phyloP scores from a whole-genome alignment of 2,113 vertebrate species.

The Catharus fuscescens region DNA sequence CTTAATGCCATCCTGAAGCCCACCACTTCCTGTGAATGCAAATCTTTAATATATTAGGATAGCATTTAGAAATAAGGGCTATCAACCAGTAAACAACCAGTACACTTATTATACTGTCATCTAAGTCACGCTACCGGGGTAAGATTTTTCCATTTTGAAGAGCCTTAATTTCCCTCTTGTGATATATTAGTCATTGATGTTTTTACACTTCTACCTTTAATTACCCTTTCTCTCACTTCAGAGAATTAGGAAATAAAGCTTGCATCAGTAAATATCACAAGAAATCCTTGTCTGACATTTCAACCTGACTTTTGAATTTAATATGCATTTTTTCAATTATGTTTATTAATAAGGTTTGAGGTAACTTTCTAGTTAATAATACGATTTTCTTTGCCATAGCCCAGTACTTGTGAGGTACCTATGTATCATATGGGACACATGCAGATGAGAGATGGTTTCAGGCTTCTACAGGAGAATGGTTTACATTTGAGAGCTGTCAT shows the following conservation, averaged over 20 bases:
- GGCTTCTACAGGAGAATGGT: not conserved
- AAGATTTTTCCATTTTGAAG: not conserved
- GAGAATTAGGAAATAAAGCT: not conserved
- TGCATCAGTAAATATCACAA: not conserved
- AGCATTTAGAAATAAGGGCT: not conserved
- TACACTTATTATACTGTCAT: not conserved
- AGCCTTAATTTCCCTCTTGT: not conserved
- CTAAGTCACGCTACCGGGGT: not conserved
- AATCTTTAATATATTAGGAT: not conserved
- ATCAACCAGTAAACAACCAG: not conserved
- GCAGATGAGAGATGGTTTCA: not conserved
- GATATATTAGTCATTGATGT: not conserved
- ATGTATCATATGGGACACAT: accelerated
- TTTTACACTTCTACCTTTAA: constrained; percentile 3
- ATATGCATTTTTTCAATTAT: not conserved
- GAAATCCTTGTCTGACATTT: constrained; percentile 21
- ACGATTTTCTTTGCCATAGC: not conserved
- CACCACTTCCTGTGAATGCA: not conserved
- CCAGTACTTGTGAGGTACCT: not conserved
- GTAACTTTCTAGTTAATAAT: not conserved
- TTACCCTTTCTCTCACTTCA: not conserved
- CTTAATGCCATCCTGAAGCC: not conserved
- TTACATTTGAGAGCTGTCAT: not conserved
- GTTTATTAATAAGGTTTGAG: not conserved
- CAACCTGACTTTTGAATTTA: not conserved